These are phyloP conservation scores for Propithecus perrieri DNA, from an alignment of 2,797 vertebrate genomes.

Conservation along the genomic window DNA sequence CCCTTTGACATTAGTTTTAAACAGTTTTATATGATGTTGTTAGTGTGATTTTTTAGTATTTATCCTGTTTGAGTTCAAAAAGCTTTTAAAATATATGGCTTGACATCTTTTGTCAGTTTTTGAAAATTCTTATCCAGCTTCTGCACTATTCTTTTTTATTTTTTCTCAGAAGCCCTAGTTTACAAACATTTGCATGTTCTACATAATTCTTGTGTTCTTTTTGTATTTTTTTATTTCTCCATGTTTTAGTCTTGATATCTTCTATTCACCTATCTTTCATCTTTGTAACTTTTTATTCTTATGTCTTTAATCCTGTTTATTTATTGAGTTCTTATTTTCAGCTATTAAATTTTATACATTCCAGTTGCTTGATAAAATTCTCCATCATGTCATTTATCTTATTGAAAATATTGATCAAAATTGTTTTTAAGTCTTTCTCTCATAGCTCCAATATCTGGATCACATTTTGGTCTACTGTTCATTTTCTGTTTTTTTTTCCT, in stretches of 20 bases:
- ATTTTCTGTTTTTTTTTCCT: neutral
- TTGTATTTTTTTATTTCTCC: neutral
- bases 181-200: neutral
- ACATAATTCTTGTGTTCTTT: neutral
- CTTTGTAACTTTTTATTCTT: neutral
- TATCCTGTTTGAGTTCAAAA: neutral
- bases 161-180: neutral
- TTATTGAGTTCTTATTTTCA: conserved; percentile 28
- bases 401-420: conserved; percentile 2
- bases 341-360: neutral
- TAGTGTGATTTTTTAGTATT: conserved; percentile 44
- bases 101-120: neutral
- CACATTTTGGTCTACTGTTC: neutral
- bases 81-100: neutral
- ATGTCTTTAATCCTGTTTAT: neutral
- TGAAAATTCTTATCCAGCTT: conserved; percentile 8
- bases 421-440: neutral
- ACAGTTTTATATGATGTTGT: neutral
- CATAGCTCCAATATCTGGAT: neutral
- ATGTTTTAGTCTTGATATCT: neutral
- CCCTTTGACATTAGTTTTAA: conserved; percentile 57
- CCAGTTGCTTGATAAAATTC: neutral
- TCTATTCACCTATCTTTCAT: neutral
- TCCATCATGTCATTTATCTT: neutral
- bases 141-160: neutral